phyloP scores from a whole-genome alignment of 2,888 invertebrate genomes.

The Apodemia hepburni region DNA sequence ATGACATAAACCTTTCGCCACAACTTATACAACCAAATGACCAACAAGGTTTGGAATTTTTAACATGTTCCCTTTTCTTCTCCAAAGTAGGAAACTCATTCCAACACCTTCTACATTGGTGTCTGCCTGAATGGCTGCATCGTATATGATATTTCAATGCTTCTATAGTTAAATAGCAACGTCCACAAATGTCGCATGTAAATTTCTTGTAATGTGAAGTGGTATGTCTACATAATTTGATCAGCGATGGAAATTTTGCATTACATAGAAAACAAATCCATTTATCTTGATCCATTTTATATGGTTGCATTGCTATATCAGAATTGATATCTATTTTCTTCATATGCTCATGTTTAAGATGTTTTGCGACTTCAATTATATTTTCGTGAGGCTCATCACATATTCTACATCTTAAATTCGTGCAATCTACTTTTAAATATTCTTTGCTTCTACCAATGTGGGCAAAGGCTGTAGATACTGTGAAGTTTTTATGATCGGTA shows the following conservation, averaged over 20 bases:
- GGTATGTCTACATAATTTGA: constrained; percentile 57
- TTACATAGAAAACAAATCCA: constrained; percentile 54
- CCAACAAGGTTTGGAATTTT: constrained; percentile 50
- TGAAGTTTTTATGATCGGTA: constrained; percentile 46
- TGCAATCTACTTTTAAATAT: constrained; percentile 60
- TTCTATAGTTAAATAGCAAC: constrained; percentile 52
- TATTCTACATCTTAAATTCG: constrained; percentile 51
- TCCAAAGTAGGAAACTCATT: constrained; percentile 48
- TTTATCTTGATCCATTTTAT: constrained; percentile 50
- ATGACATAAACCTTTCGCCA: constrained; percentile 58
- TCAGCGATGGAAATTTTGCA: constrained; percentile 50
- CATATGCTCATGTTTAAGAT: constrained; percentile 47
- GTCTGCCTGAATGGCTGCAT: constrained; percentile 50
- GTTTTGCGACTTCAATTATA: constrained; percentile 47
- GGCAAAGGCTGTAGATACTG: constrained; percentile 55
- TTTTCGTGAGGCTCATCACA: constrained; percentile 44
- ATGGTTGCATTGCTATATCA: constrained; percentile 59
- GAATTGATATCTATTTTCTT: constrained; percentile 44
- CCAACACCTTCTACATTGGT: constrained; percentile 60
- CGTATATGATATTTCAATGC: constrained; percentile 58
- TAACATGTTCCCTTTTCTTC: constrained; percentile 49
- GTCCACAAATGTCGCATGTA: constrained; percentile 63
- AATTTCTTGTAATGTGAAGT: constrained; percentile 55
- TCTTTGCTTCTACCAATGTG: constrained; percentile 51
- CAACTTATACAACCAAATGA: constrained; percentile 54